Conservation (phyloP, 2,888 invertebrate species). For the Caenorhabditis virilis region DNA sequence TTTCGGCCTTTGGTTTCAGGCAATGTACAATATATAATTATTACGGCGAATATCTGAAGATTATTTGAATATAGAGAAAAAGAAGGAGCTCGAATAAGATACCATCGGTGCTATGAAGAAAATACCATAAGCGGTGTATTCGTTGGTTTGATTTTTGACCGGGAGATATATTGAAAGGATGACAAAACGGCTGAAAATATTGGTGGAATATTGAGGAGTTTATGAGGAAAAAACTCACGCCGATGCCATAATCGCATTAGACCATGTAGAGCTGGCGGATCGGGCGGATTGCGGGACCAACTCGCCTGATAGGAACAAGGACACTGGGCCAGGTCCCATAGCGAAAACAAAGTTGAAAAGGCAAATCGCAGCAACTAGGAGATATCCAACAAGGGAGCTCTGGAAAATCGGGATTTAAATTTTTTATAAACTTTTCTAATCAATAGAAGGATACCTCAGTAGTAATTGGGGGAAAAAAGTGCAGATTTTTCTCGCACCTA, state of each 20-base stretch:
- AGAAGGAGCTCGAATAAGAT: background rate
- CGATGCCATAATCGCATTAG: constrained; percentile 21
- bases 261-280: constrained; percentile 23
- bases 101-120: constrained; percentile 14
- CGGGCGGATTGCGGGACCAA: constrained; percentile 17
- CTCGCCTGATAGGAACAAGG: constrained; percentile 29
- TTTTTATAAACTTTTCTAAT: no score
- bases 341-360: constrained; percentile 34
- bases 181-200: constrained; percentile 7
- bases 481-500: no score
- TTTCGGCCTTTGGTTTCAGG: constrained; percentile 14
- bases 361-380: constrained; percentile 13
- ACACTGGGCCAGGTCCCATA: constrained; percentile 32
- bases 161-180: constrained; percentile 5
- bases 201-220: no score
- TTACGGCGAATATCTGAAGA: constrained; percentile 5
- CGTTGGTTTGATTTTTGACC: constrained; percentile 5
- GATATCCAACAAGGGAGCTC: background rate
- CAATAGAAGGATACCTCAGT: no score
- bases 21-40: constrained; percentile 2
- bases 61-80: background rate
- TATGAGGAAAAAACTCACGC: constrained; percentile 5
- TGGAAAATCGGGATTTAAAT: no score
- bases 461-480: no score
- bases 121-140: constrained; percentile 2